These are phyloP conservation scores for Acarapis woodi DNA, from an alignment of 1,140 invertebrate genomes.

Conservation along the genomic window DNA sequence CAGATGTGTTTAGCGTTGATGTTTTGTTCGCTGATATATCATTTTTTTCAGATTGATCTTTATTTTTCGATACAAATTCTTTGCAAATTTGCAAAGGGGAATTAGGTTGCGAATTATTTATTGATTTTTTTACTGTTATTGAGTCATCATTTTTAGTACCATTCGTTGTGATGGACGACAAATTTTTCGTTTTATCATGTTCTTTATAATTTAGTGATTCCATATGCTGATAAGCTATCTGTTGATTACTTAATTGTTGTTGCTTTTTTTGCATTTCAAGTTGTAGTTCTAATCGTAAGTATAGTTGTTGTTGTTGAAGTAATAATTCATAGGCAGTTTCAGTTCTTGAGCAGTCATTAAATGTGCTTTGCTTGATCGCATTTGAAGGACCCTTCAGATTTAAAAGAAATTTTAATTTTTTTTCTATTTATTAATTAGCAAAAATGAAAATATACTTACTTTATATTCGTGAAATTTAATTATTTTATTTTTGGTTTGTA, in stretches of 20 bases:
- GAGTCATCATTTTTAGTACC: too few relatives aligned
- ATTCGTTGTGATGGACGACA: too few relatives aligned
- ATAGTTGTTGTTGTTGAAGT: slow-evolving; percentile 69
- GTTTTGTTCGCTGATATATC: too few relatives aligned
- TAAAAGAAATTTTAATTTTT: slow-evolving; percentile 15
- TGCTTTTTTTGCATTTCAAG: slow-evolving; percentile 46
- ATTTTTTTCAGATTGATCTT: too few relatives aligned
- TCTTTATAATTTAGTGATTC: too few relatives aligned
- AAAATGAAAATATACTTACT: slow-evolving; percentile 17
- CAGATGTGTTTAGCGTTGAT: too few relatives aligned
- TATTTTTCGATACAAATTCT: too few relatives aligned
- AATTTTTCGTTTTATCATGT: too few relatives aligned
- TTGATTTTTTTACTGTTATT: too few relatives aligned
- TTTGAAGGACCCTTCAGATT: slow-evolving; percentile 46
- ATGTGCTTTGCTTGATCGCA: slow-evolving; percentile 27
- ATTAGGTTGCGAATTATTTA: too few relatives aligned
- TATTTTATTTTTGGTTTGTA: slow-evolving; percentile 49
- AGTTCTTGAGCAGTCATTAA: slow-evolving; percentile 16
- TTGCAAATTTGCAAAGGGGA: too few relatives aligned
- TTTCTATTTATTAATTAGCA: slow-evolving; percentile 95
- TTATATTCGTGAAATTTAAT: slow-evolving; percentile 98
- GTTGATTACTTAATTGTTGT: slow-evolving; percentile 44
- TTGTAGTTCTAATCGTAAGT: slow-evolving; percentile 66
- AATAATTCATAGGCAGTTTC: slow-evolving; percentile 73
- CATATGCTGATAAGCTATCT: too few relatives aligned